Evolutionary conservation across 2,888 invertebrate species (phyloP), one percentile per base, ranked within the genome.

Genomic region (Dynastes maya): DNA sequence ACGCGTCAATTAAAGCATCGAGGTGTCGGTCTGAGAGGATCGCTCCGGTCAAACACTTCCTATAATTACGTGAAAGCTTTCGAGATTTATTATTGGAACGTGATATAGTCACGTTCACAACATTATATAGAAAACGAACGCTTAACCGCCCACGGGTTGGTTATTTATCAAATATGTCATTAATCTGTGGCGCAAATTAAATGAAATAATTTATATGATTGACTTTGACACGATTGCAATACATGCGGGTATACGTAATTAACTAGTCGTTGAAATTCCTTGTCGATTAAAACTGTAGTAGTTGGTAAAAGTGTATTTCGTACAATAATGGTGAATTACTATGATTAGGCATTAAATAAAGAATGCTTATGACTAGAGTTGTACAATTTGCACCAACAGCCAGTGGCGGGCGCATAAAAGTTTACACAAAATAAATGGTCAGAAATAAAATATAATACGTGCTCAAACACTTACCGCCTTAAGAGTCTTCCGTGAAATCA

Each of bases 161-260:
- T 58, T 72, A 72, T 72, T 72, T 72, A 58, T 72, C 72, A 58
- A 72, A 72, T 72, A 72, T 61, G 72, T 40, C 61, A 45, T 58
- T 58, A 61, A 16, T 58, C 8, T 16, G 40, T 11, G 9, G 11
- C 37, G 22, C 40, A 72, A 72, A 72, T 58, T 72, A 72, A 72
- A 72, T 40, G 40, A 72, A 58, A 72, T 72, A 72, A 72, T 53
- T 13, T 13, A 53, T 29, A 32, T 3, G 27, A 70, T 72, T 72
- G 58, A 58, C 71, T 55, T 49, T 68, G 51, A 68, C 51, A 22
- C 1, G 27, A 51, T 27, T 68, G 13, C 16, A 9, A 51, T 68
- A 9, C 2, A 27, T 51, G 13, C 13, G 2, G 27, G 6, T 51
- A n/a, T 22, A 37, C 32, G 5, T 5, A 13, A 63, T 63, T 29